phyloP scores from a whole-genome alignment of 1,140 invertebrate genomes.

The Sitodiplosis mosellana region DNA sequence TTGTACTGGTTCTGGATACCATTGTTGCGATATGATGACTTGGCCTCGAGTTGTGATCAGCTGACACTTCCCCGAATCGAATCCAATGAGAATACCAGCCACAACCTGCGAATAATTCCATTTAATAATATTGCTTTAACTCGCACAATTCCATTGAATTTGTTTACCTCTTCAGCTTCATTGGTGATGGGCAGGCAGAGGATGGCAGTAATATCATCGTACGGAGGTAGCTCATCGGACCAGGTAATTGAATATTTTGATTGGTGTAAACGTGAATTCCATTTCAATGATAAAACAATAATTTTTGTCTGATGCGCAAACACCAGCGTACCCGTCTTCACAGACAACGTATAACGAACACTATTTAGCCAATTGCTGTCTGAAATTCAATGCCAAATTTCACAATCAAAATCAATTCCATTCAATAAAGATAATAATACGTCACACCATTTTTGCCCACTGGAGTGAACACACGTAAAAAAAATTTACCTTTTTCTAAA shows the following conservation, averaged over 20 bases:
- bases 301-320: slow-evolving; percentile 44
- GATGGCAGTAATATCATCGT: slow-evolving; percentile 28
- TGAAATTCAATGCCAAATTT: slow-evolving; percentile 9
- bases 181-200: slow-evolving; percentile 29
- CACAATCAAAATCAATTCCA: too few relatives aligned
- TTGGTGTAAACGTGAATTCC: slow-evolving; percentile 31
- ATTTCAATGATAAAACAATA: slow-evolving; percentile 44
- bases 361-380: slow-evolving; percentile 52
- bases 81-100: slow-evolving; percentile 73
- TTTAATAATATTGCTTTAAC: slow-evolving; percentile 2
- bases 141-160: background rate
- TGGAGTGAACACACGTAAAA: too few relatives aligned
- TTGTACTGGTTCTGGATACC: slow-evolving; percentile 64
- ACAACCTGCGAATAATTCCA: slow-evolving; percentile 24
- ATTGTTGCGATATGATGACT: slow-evolving; percentile 62
- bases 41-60: slow-evolving; percentile 81
- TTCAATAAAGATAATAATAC: too few relatives aligned
- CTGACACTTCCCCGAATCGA: slow-evolving; percentile 61
- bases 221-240: slow-evolving; percentile 30
- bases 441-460: too few relatives aligned
- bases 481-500: too few relatives aligned
- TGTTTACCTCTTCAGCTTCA: slow-evolving; percentile 17
- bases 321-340: slow-evolving; percentile 48
- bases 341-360: slow-evolving; percentile 50
- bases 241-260: slow-evolving; percentile 32